Conservation (phyloP, 2,113 vertebrate genomes). For the Oplegnathus fasciatus region DNA sequence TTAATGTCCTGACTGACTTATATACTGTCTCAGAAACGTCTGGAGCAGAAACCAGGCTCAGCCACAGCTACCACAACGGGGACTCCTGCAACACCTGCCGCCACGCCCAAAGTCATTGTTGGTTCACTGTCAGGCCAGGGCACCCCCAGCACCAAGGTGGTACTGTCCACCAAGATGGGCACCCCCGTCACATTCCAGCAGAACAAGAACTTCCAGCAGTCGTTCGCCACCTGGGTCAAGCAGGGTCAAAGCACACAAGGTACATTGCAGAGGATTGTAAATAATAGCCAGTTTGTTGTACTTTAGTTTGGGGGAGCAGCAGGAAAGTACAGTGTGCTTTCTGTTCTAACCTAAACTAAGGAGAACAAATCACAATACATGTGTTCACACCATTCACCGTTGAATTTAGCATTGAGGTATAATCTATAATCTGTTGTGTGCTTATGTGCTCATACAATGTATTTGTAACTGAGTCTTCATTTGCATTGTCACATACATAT, state of each 20-base stretch:
- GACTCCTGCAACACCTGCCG: constrained; percentile 83
- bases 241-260: constrained; percentile 96
- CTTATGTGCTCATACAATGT: neutral
- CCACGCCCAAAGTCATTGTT: constrained; percentile 88
- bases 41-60: constrained; percentile 92
- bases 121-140: constrained; percentile 86
- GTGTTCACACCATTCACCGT: neutral
- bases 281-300: neutral
- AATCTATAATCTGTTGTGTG: constrained; percentile 4
- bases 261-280: constrained; percentile 66
- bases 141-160: constrained; percentile 92
- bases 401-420: neutral
- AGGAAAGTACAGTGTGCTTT: neutral
- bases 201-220: constrained; percentile 99
- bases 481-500: neutral
- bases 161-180: constrained; percentile 95
- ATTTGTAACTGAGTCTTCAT: neutral
- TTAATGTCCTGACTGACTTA: constrained; percentile 2
- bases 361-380: neutral
- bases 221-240: constrained; percentile 98
- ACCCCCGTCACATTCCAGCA: constrained; percentile 98
- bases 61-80: constrained; percentile 82
- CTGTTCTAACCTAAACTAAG: neutral
- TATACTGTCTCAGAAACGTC: constrained; percentile 89
- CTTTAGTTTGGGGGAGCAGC: neutral